Conservation (phyloP, 2,113 vertebrate genomes). For the Emydura subglobosa region DNA sequence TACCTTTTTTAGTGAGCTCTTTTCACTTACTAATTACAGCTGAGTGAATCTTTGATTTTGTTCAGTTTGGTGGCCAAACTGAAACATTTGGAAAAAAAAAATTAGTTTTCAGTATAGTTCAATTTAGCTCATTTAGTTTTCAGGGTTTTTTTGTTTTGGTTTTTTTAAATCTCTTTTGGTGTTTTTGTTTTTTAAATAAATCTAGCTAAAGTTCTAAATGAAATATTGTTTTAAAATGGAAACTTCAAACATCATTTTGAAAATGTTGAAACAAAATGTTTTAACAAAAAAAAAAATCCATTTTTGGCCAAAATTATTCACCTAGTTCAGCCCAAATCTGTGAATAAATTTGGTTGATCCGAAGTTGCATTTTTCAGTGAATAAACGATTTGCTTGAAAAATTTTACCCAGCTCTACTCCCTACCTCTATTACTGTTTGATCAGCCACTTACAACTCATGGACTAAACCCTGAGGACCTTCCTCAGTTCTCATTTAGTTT, state of each 20-base stretch:
- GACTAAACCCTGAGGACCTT: background rate
- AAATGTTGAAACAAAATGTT: background rate
- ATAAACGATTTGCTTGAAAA: background rate
- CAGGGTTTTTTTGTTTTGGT: background rate
- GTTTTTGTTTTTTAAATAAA: background rate
- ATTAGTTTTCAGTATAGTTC: background rate
- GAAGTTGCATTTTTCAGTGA: background rate
- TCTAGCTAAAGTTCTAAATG: background rate
- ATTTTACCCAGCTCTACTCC: background rate
- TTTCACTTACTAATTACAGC: background rate
- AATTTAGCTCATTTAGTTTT: background rate
- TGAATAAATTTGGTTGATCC: background rate
- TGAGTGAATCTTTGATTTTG: background rate
- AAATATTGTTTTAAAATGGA: background rate
- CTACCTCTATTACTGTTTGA: background rate
- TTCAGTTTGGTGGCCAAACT: background rate
- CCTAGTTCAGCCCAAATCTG: background rate
- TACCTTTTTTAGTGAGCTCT: background rate
- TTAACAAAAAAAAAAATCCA: background rate
- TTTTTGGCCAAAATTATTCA: background rate
- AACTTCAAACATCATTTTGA: background rate
- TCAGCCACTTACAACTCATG: background rate
- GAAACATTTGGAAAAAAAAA: background rate
- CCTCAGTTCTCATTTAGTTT: background rate
- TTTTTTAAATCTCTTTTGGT: background rate